phyloP scores from a whole-genome alignment of 2,797 vertebrate species.

The Margarornis squamiger region DNA sequence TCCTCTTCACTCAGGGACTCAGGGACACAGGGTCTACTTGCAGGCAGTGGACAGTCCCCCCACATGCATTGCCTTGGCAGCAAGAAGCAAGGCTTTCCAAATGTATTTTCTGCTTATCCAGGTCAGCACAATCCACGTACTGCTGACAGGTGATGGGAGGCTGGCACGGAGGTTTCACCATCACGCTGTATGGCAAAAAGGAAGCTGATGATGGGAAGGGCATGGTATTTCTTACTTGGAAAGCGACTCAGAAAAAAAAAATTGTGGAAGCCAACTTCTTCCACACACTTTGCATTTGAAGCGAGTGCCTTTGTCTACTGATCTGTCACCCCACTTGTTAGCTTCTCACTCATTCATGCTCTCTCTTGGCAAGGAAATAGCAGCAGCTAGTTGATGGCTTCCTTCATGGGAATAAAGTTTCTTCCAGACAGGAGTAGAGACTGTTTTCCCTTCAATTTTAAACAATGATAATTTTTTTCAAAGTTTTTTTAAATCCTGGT shows the following conservation, averaged over 20 bases:
- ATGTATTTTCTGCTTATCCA: fast-evolving
- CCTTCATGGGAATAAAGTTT: not conserved
- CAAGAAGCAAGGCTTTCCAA: not conserved
- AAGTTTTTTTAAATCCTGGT: not conserved
- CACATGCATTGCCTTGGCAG: fast-evolving
- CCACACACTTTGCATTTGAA: not conserved
- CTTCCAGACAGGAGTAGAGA: not conserved
- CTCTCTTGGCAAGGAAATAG: not conserved
- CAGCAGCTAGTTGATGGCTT: not conserved
- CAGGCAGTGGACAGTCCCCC: fast-evolving
- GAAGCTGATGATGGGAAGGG: not conserved
- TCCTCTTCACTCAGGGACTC: not conserved
- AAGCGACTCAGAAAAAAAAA: not conserved
- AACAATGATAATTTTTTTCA: not conserved
- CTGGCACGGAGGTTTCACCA: not conserved
- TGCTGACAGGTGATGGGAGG: not conserved
- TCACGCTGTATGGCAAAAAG: not conserved
- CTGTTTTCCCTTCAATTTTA: not conserved
- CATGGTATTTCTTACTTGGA: not conserved
- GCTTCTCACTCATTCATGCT: not conserved
- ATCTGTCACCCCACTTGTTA: not conserved
- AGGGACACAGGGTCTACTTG: fast-evolving
- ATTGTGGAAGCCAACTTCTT: not conserved
- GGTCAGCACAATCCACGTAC: not conserved
- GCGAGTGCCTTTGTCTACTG: not conserved